phyloP scores from a whole-genome alignment of 2,888 invertebrate species.

The Stenodema calcarata region DNA sequence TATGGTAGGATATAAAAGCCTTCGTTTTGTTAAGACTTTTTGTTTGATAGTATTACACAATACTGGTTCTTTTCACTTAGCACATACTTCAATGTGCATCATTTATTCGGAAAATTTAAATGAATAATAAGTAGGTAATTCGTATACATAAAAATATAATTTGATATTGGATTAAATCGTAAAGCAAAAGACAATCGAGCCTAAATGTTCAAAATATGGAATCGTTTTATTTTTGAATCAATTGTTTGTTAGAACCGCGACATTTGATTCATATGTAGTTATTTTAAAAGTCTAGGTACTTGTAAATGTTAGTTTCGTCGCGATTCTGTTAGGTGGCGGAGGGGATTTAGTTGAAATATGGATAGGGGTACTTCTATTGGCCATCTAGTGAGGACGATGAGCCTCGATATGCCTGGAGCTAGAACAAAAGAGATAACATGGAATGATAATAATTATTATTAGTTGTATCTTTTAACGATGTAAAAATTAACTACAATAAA shows the following conservation, averaged over 20 bases:
- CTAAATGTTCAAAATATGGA: neutral
- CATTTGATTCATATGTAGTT: neutral
- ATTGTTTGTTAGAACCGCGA: neutral
- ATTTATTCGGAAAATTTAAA: neutral
- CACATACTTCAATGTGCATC: neutral
- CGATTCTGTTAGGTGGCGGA: neutral
- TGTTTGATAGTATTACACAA: neutral
- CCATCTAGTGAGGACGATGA: conserved; percentile 12
- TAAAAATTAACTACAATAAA: neutral
- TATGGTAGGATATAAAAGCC: neutral
- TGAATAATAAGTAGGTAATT: no score
- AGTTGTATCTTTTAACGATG: neutral
- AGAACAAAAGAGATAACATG: neutral
- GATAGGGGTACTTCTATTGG: conserved; percentile 3
- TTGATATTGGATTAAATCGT: neutral
- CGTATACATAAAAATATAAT: neutral
- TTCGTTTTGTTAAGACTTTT: neutral
- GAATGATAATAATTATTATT: neutral
- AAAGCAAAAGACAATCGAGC: neutral
- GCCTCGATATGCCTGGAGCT: conserved; percentile 40
- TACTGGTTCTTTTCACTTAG: neutral
- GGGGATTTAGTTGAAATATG: neutral
- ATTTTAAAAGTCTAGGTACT: neutral
- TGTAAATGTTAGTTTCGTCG: neutral
- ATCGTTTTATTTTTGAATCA: neutral